Base-by-base conservation (phyloP, 2,113 vertebrate species). In the Tychaedon coryphoeus region DNA sequence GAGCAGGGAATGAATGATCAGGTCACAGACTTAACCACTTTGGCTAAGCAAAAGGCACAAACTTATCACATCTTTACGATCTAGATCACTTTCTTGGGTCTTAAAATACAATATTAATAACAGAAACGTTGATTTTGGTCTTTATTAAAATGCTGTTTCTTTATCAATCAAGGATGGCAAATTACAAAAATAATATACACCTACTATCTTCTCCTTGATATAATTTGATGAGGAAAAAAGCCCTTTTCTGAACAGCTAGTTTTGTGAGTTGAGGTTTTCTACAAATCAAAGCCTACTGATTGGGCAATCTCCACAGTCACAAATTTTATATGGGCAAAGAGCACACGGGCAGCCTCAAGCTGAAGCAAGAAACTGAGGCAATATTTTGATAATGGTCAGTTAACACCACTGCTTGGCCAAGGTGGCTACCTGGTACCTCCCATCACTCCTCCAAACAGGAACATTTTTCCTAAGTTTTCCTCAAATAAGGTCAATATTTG, bases 321-420 rank as follows among this genome's bases (percentile, higher is more conserved):
- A 48, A 22, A 31, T 56, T 57, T 80, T 12, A 18, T 2, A 53
- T 1, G 10, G 33, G 14, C 29, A 74, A 40, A 79, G 14, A 74
- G 24, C 23, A 82, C 25, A 13, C 0, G 1, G 17, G 23, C 10
- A 83, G 51, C 18, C 24, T 50, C 33, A 31, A 57, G 47, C 1
- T 43, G 42, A 50, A 73, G 43, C 0, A 3, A 85, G 66, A 78
- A 90, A 66, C 23, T 8, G 17, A 73, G 40, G n/a, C 8, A 22
- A 0, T 36, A 19, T 12, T 79, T 51, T 74, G 56, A 10, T 23
- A 34, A 19, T 2, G 9, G 19, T 4, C 60, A 69, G 7, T 12
- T 12, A 53, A 54, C 17, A 90, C 1, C 31, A 31, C 24, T 43
- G 61, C 47, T 7, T 18, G 8, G 36, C 19, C 48, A 82, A 50